phyloP scores from a whole-genome alignment of 2,888 invertebrate species.

The Nomada ruficornis region DNA sequence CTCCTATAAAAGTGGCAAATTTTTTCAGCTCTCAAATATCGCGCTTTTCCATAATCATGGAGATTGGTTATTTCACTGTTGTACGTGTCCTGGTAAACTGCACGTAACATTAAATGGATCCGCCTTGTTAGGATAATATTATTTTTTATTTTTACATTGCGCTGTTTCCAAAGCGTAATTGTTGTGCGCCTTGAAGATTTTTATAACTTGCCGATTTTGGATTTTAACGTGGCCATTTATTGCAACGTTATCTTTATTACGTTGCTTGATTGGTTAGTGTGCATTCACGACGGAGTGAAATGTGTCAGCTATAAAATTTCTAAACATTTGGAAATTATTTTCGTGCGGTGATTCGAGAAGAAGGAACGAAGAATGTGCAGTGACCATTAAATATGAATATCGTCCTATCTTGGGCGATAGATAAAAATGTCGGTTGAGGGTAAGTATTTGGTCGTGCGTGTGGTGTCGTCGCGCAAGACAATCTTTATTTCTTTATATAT shows the following conservation, averaged over 20 bases:
- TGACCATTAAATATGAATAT: background rate
- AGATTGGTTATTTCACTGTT: too few relatives aligned
- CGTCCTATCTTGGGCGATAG: constrained; percentile 1
- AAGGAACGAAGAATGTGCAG: background rate
- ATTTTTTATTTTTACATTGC: background rate
- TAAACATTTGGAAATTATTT: background rate
- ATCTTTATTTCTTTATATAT: constrained; percentile 46
- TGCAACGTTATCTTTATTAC: too few relatives aligned
- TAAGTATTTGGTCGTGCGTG: constrained; percentile 85
- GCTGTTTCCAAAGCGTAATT: background rate
- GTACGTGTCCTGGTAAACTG: too few relatives aligned
- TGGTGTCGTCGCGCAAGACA: constrained; percentile 86
- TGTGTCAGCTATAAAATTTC: background rate
- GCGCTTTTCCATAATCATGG: too few relatives aligned
- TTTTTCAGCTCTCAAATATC: too few relatives aligned
- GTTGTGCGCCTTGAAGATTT: too few relatives aligned
- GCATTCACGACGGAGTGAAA: too few relatives aligned
- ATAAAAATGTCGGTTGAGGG: constrained; percentile 58
- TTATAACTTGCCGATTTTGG: too few relatives aligned
- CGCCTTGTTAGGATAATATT: background rate
- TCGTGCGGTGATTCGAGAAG: background rate
- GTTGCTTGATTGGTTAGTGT: too few relatives aligned
- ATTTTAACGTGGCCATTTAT: too few relatives aligned
- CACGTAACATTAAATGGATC: background rate
- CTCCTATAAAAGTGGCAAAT: too few relatives aligned